phyloP scores from a whole-genome alignment of 2,113 vertebrate species.

The Crocuta crocuta region DNA sequence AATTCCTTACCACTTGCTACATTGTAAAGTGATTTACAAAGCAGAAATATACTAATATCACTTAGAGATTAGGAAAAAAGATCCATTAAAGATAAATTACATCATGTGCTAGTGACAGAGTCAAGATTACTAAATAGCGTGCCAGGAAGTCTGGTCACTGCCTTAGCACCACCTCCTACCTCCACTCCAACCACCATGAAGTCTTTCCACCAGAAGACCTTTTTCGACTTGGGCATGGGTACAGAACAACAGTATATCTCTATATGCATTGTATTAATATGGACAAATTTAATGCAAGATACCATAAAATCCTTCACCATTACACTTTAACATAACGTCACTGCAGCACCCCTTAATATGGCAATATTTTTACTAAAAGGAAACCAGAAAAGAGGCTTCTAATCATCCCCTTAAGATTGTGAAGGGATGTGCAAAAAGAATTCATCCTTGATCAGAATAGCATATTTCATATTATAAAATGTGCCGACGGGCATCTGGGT shows the following conservation, averaged over 20 bases:
- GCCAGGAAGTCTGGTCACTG: not conserved
- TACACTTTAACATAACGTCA: not conserved
- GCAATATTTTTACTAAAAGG: slow-evolving; percentile 28
- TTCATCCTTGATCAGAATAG: slow-evolving; percentile 48
- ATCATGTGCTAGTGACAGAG: not conserved
- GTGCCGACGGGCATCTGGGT: not conserved
- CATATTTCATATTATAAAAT: slow-evolving; percentile 52
- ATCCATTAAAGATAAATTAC: not conserved
- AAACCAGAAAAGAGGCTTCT: slow-evolving; percentile 59
- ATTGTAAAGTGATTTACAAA: slow-evolving; percentile 23
- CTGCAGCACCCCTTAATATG: not conserved
- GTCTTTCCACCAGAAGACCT: not conserved
- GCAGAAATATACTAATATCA: slow-evolving; percentile 25
- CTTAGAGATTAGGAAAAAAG: slow-evolving; percentile 32
- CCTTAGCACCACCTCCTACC: not conserved
- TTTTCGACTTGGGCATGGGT: not conserved
- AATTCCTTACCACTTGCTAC: not conserved
- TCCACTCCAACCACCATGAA: not conserved
- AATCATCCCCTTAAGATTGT: slow-evolving; percentile 6
- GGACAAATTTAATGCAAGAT: slow-evolving; percentile 32
- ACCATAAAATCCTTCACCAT: slow-evolving; percentile 12
- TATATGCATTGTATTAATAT: not conserved
- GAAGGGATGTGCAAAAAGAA: slow-evolving; percentile 1
- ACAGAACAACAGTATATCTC: not conserved
- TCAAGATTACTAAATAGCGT: not conserved